Evolutionary conservation across 2,797 vertebrate species (phyloP).

Genomic region (Microctenopoma lineatum): DNA sequence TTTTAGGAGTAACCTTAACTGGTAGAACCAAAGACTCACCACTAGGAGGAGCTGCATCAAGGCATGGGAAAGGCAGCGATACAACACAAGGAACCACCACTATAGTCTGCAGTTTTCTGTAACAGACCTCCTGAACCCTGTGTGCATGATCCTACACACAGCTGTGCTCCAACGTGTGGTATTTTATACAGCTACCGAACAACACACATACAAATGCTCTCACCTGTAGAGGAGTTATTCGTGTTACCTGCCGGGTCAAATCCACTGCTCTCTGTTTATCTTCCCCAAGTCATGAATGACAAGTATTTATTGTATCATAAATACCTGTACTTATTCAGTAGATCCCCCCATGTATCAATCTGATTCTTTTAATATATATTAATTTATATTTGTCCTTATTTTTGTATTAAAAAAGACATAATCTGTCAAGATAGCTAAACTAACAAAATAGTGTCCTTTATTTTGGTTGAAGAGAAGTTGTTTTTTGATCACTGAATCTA

Average conservation of each 20-base stretch:
- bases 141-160: conserved; percentile 67
- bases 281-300: conserved; percentile 83
- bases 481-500: conserved; percentile 88
- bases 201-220: conserved; percentile 48
- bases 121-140: conserved; percentile 65
- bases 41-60: conserved; percentile 67
- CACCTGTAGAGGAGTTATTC: conserved; percentile 61
- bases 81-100: conserved; percentile 56
- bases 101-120: conserved; percentile 52
- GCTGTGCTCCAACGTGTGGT: conserved; percentile 58
- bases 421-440: conserved; percentile 92
- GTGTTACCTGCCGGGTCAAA: conserved; percentile 66
- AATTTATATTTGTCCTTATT: conserved; percentile 99
- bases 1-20: conserved; percentile 73
- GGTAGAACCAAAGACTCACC: conserved; percentile 78
- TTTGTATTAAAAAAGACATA: conserved; percentile 93
- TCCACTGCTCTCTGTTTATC: conserved; percentile 64
- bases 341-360: conserved; percentile 90
- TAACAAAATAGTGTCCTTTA: conserved; percentile 93
- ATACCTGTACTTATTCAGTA: conserved; percentile 97
- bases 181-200: conserved; percentile 76
- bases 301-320: conserved; percentile 99
- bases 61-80: conserved; percentile 53
- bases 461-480: conserved; percentile 85
- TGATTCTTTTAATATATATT: conserved; percentile 99